Evolutionary conservation across 2,113 vertebrate species (phyloP), one percentile per base, ranked within the genome.

Genomic region (Ptychochromis oligacanthus): DNA sequence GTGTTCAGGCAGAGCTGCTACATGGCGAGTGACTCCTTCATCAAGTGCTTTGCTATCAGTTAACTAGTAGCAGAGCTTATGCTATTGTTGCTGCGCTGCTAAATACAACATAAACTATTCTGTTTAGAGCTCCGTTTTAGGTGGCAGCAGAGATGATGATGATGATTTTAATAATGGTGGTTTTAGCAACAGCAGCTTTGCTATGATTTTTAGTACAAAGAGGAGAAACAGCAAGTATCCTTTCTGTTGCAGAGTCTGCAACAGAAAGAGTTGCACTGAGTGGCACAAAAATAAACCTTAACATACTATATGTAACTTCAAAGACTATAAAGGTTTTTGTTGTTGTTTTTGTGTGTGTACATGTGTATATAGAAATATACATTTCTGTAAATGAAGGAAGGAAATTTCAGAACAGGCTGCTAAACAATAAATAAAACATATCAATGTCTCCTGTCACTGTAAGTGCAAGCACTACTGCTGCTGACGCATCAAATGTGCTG

Each of bases 341-440:
- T 72, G 17, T 13, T 72, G 46, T 54, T n/a, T n/a, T n/a, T n/a
- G n/a, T 2, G 11, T 26, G 13, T 54, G 26, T 34, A 54, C 36
- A 36, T 36, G 36, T 36, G 36, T 36, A 36, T 36, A 36, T 17
- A 52, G n/a, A 72, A 67, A 49, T 52, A 26, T 40, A 22, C 15
- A 15, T 80, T 31, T 52, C 2, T 57, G 15, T 5, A 55, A 58
- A n/a, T 26, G 36, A 81, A 72, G 67, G 15, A 78, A 31, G 13
- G 13, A 79, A 56, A 75, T 52, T 72, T 81, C 31, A 67, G 60
- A 82, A 72, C 36, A 31, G 55, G 64, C 67, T 18, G 15, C 26
- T 38, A 64, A 59, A 80, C 38, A 64, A 84, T 86, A 86, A 87
- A 90, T 86, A 83, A 88, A 88, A 82, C 67, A 85, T 43, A 62